Evolutionary conservation across 2,113 vertebrate species (phyloP), one percentile per base, ranked within the genome.

Genomic region (Limnothrissa miodon): DNA sequence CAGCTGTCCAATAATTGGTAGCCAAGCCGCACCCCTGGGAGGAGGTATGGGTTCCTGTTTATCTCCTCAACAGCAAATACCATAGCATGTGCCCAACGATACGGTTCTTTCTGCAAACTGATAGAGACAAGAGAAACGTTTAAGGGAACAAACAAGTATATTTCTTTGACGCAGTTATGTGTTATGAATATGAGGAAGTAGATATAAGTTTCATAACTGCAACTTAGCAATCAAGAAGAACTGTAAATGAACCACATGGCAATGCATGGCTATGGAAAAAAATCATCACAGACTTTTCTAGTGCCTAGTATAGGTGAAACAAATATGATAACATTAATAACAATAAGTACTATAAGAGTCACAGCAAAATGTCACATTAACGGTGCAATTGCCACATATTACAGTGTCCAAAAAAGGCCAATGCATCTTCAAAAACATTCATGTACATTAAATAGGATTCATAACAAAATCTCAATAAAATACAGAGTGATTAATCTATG

Each of bases 41-140:
- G 81, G 7, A 91, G 45, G 19, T 33, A 46, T 0, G 83, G 70
- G 44, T 87, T 70, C 17, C n/a, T 83, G 79, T 90, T 91, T 15
- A 91, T 91, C 70, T 91, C 90, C 21, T 91, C 83, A 25, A 91
- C 87, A 5, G 90, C 83, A 82, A 89, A 91, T 46, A 85, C 83
- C 90, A 91, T 90, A 1, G 88, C 86, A 78, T 88, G 89, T 23
- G 87, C 89, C 79, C 85, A 85, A 17, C 80, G 86, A 62, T 87
- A 90, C 1, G 45, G 79, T 25, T 25, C 33, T 6, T 87, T 51
- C 21, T 86, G 39, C 36, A 90, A 78, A 36, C 88, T 90, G 53
- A 81, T 10, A 81, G 11, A 36, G 51, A 53, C 25, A 83, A 33
- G 46, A 78, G 21, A 17, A 11, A 17, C 11, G 59, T 13, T 25